Evolutionary conservation across 2,113 vertebrate species (phyloP).

Genomic region (Proterorhinus semilunaris): DNA sequence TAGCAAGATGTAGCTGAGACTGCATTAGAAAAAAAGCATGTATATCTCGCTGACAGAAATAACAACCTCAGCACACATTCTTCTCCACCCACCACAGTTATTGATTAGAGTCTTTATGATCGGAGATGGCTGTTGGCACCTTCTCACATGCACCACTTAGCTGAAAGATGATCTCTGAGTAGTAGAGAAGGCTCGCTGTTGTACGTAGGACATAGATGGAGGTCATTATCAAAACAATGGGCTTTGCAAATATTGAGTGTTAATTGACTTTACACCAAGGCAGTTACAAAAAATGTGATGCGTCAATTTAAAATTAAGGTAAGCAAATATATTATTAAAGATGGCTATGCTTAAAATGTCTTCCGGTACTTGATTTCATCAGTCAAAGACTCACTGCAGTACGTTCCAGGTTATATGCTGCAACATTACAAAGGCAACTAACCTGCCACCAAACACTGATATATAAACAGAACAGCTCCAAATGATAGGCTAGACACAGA

Average conservation of each 20-base stretch:
- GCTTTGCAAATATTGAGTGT: conserved; percentile 34
- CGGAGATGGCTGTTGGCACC: conserved; percentile 46
- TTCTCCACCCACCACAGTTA: conserved; percentile 28
- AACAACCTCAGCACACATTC: conserved; percentile 13
- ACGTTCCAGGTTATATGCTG: no score
- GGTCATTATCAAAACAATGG: conserved; percentile 27
- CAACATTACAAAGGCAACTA: no score
- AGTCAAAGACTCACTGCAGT: no score
- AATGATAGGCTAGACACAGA: no score
- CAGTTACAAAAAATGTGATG: background rate
- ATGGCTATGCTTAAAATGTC: background rate
- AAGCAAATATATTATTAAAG: background rate
- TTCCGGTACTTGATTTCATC: no score
- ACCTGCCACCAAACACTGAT: no score
- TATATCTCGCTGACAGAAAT: conserved; percentile 23
- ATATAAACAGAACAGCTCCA: no score
- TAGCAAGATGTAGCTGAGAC: conserved; percentile 5
- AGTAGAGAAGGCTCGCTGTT: conserved; percentile 19
- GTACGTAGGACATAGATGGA: conserved; percentile 21
- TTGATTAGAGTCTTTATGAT: conserved; percentile 49
- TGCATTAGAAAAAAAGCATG: conserved; percentile 29
- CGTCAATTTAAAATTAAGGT: background rate
- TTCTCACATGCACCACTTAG: conserved; percentile 46
- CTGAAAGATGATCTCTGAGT: conserved; percentile 48
- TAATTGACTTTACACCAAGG: conserved; percentile 7